These are phyloP conservation scores for Rhinichthys osculus DNA, from an alignment of 2,797 vertebrate species.

Conservation along the genomic window DNA sequence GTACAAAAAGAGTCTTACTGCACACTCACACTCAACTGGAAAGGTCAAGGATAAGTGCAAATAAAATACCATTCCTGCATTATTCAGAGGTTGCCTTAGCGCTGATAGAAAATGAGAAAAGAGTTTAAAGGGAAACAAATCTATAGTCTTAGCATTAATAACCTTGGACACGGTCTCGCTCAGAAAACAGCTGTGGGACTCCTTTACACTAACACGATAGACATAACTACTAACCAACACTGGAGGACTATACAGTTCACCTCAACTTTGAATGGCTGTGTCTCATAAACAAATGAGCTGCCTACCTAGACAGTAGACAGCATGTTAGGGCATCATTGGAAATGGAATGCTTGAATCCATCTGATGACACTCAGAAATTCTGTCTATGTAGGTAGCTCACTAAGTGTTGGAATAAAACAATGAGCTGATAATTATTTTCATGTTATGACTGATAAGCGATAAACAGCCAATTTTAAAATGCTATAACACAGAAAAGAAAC, in stretches of 20 bases:
- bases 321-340: background rate
- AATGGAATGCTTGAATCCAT: background rate
- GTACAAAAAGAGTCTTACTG: constrained; percentile 41
- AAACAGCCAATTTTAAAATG: too few species aligned
- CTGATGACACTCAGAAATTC: background rate
- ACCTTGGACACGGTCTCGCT: constrained; percentile 29
- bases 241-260: background rate
- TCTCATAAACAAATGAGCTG: background rate
- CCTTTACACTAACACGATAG: background rate
- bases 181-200: constrained; percentile 16
- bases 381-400: background rate
- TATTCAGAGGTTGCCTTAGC: constrained; percentile 76
- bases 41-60: constrained; percentile 58
- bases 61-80: constrained; percentile 78
- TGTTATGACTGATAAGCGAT: background rate
- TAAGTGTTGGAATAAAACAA: background rate
- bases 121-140: constrained; percentile 53
- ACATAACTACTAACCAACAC: background rate
- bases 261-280: background rate
- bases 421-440: background rate
- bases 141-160: constrained; percentile 68
- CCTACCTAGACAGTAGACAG: background rate
- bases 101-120: constrained; percentile 68
- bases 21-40: constrained; percentile 39
- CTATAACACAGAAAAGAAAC: background rate